Conservation (phyloP, 1,140 invertebrate genomes). For the Hirudo medicinalis region DNA sequence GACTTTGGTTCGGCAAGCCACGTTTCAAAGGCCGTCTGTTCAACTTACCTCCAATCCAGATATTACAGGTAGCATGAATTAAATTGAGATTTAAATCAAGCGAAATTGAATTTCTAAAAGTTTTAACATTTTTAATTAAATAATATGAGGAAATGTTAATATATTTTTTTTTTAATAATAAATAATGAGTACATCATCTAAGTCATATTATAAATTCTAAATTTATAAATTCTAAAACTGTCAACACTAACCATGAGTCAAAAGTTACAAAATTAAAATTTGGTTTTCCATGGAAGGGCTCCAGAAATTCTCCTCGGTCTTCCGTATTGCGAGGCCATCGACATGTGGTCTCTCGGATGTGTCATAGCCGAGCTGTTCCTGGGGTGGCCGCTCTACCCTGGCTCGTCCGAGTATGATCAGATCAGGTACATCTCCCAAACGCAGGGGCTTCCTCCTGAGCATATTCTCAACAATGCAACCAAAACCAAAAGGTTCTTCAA, state of each 20-base stretch:
- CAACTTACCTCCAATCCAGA: constrained; percentile 95
- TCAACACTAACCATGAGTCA: too few species aligned
- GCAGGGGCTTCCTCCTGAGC: constrained; percentile 85
- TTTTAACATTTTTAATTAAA: too few species aligned
- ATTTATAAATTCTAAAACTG: not conserved
- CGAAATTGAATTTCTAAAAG: too few species aligned
- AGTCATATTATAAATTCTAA: not conserved
- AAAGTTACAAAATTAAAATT: too few species aligned
- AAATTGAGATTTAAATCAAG: too few species aligned
- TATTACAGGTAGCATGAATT: constrained; percentile 60
- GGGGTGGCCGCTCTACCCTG: constrained; percentile 98
- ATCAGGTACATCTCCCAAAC: constrained; percentile 85
- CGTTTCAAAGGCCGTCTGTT: constrained; percentile 96
- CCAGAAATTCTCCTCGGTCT: constrained; percentile 95
- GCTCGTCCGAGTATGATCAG: constrained; percentile 96
- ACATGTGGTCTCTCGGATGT: constrained; percentile 99
- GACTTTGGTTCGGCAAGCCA: constrained; percentile 99
- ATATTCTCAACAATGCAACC: constrained; percentile 95
- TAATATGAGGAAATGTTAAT: not conserved
- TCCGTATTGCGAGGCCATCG: constrained; percentile 97
- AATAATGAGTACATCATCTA: not conserved
- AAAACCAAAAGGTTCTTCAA: constrained; percentile 95
- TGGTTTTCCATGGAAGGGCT: constrained; percentile 49
- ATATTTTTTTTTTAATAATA: too few species aligned
- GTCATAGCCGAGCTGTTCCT: constrained; percentile 97